Conservation (phyloP, 1,140 invertebrate species). For the Drosophila malerkotliana region DNA sequence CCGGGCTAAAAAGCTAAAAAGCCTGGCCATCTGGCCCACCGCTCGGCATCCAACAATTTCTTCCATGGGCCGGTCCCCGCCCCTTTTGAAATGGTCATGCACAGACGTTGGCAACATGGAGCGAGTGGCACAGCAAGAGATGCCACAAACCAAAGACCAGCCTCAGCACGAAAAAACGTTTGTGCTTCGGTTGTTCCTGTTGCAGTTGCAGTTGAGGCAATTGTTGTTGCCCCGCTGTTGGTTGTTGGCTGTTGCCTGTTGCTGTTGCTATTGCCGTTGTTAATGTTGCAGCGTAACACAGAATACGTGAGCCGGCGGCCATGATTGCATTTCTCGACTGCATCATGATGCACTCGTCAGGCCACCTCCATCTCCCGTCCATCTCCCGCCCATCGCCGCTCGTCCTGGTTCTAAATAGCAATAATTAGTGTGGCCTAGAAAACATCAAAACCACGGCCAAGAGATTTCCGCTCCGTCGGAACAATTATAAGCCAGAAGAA, state of each 20-base stretch:
- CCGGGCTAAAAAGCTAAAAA: slow-evolving; percentile 19
- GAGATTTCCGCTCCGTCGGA: slow-evolving; percentile 66
- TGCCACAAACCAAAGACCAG: slow-evolving; percentile 22
- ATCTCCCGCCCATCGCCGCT: neutral
- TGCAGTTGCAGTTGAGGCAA: slow-evolving; percentile 42
- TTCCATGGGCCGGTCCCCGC: slow-evolving; percentile 18
- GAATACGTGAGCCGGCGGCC: slow-evolving; percentile 79
- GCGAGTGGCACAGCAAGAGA: slow-evolving; percentile 25
- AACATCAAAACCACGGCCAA: slow-evolving; percentile 65
- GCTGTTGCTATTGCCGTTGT: slow-evolving; percentile 57
- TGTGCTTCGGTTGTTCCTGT: slow-evolving; percentile 58
- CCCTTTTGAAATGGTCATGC: slow-evolving; percentile 66
- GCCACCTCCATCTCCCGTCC: neutral
- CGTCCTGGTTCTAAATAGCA: slow-evolving; percentile 73
- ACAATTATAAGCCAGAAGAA: slow-evolving; percentile 76
- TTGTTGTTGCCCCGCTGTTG: slow-evolving; percentile 28
- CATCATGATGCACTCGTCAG: slow-evolving; percentile 43
- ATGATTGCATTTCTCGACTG: slow-evolving; percentile 72
- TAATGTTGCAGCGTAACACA: slow-evolving; percentile 80
- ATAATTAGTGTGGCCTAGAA: slow-evolving; percentile 82
- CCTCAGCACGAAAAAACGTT: slow-evolving; percentile 75
- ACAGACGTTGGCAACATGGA: slow-evolving; percentile 54
- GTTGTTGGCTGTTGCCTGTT: neutral
- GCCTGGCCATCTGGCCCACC: slow-evolving; percentile 1
- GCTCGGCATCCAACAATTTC: slow-evolving; percentile 18